phyloP scores from a whole-genome alignment of 92 coral and sea anemone genomes.

The Siderastrea radians region DNA sequence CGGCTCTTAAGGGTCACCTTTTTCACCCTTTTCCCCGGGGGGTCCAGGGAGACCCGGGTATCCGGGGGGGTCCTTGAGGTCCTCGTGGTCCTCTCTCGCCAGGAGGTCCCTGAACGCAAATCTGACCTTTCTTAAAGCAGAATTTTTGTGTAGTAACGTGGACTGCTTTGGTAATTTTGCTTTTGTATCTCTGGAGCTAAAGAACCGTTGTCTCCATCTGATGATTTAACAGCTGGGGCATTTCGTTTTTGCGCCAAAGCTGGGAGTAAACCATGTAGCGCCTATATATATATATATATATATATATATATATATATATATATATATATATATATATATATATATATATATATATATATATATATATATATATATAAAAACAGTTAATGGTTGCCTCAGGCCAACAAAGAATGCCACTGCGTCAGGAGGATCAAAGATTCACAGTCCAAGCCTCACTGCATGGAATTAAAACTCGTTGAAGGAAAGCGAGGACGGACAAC shows the following conservation, averaged over 20 bases:
- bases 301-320: too few relatives aligned
- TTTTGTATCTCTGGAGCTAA: conserved; percentile 2
- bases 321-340: too few relatives aligned
- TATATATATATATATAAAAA: too few relatives aligned
- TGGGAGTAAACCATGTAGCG: too few relatives aligned
- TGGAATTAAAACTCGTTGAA: too few relatives aligned
- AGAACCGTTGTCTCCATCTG: neutral
- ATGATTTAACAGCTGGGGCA: neutral
- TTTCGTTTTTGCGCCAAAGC: neutral
- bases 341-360: too few relatives aligned
- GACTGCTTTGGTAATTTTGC: conserved; percentile 18
- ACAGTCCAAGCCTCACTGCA: too few relatives aligned
- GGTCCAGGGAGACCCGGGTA: neutral
- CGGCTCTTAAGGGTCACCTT: conserved; percentile 30
- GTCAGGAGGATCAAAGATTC: too few relatives aligned
- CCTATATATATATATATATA: too few relatives aligned
- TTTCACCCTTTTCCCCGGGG: conserved; percentile 23
- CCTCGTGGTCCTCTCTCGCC: conserved; percentile 19
- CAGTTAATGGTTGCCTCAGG: too few relatives aligned
- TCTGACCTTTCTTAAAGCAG: conserved; percentile 18
- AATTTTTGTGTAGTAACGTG: neutral
- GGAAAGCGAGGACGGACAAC: too few relatives aligned
- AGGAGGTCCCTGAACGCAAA: conserved; percentile 25
- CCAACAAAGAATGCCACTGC: too few relatives aligned
- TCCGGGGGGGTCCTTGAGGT: neutral